Evolutionary conservation across 1,140 invertebrate species (phyloP).

Genomic region (Xylocopa sonorina): DNA sequence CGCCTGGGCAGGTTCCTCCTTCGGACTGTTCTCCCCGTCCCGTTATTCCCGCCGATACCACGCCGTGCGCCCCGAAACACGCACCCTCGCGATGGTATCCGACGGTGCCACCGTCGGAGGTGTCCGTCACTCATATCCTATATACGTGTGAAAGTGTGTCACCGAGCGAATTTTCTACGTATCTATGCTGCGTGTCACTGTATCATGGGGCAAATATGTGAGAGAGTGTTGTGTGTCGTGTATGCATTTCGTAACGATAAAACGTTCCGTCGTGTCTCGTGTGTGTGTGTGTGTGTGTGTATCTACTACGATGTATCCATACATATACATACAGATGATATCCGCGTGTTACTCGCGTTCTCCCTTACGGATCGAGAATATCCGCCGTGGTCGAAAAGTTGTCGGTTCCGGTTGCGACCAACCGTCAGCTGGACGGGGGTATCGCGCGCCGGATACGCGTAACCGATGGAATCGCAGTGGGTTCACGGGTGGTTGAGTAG

Average conservation of each 20-base stretch:
- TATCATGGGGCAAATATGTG: constrained; percentile 11
- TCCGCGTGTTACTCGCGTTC: constrained; percentile 58
- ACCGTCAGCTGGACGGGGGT: constrained; percentile 57
- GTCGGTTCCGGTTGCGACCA: constrained; percentile 41
- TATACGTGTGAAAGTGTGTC: constrained; percentile 3
- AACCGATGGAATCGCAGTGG: constrained; percentile 60
- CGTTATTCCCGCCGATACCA: constrained; percentile 22
- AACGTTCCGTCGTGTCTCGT: constrained; percentile 2
- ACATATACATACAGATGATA: too few relatives aligned
- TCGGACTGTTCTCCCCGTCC: constrained; percentile 27
- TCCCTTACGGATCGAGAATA: constrained; percentile 52
- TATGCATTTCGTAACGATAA: too few relatives aligned
- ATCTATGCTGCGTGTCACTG: constrained; percentile 18
- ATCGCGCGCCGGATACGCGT: constrained; percentile 40
- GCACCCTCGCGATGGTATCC: too few relatives aligned
- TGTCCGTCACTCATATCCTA: too few relatives aligned
- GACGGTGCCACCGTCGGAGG: neutral
- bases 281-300: constrained; percentile 32
- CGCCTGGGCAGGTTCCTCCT: neutral
- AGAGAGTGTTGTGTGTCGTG: constrained; percentile 13
- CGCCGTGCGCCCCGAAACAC: too few relatives aligned
- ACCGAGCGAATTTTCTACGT: constrained; percentile 10
- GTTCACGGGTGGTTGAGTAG: constrained; percentile 40
- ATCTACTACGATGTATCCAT: constrained; percentile 40
- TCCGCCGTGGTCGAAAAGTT: constrained; percentile 55